Percentiles rank a stretch among this genome's conserved stretches.
These are phyloP conservation scores for Hyalella azteca DNA, from an alignment of 2,888 invertebrate species.

Conservation along the genomic window DNA sequence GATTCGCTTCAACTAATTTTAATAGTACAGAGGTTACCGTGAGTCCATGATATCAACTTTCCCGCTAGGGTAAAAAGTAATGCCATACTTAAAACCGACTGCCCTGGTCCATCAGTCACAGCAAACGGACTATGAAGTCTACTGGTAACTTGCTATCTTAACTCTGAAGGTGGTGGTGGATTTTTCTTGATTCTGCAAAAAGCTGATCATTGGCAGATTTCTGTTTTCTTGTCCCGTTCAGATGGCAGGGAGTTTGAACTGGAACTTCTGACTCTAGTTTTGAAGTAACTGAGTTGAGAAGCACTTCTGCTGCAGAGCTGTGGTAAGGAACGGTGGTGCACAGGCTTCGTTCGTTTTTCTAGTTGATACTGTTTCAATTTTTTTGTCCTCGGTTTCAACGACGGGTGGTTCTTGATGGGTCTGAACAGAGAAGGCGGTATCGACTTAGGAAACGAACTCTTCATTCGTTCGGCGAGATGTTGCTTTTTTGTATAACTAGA, in stretches of 20 bases:
- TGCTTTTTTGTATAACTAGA: background rate
- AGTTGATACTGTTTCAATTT: background rate
- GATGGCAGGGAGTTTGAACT: conserved; percentile 41
- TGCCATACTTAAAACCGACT: too few relatives aligned
- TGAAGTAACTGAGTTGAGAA: background rate
- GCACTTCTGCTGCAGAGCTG: background rate
- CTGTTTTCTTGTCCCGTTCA: background rate
- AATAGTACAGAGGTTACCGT: too few relatives aligned
- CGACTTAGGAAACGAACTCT: conserved; percentile 1
- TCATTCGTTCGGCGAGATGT: background rate
- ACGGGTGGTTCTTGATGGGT: background rate
- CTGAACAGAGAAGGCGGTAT: background rate
- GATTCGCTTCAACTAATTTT: too few relatives aligned
- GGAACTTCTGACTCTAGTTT: conserved; percentile 35
- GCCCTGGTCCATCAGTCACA: too few relatives aligned
- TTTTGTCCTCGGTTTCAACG: background rate
- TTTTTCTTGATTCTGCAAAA: too few relatives aligned
- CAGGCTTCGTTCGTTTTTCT: background rate
- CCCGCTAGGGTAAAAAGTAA: too few relatives aligned
- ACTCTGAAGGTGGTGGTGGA: too few relatives aligned
- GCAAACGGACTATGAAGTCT: too few relatives aligned
- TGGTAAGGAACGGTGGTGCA: conserved; percentile 7
- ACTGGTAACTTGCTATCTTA: too few relatives aligned
- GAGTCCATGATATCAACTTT: too few relatives aligned
- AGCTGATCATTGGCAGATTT: too few relatives aligned